Conservation (phyloP, 2,888 invertebrate genomes). For the Andrena hattorfiana region DNA sequence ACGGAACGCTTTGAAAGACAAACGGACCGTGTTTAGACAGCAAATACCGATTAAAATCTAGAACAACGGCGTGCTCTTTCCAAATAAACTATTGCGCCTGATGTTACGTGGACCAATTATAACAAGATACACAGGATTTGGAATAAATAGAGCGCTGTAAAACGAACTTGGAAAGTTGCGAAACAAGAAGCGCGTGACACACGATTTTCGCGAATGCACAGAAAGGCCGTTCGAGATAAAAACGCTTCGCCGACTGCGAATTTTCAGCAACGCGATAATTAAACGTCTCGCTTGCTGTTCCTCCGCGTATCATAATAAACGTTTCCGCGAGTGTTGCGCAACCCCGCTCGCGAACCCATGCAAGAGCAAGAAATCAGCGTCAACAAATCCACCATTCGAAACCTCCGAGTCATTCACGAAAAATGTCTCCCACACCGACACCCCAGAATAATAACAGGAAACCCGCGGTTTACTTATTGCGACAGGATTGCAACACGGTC, state of each 20-base stretch:
- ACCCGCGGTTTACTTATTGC: not conserved
- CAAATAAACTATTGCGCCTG: not conserved
- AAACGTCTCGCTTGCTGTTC: conserved; percentile 40
- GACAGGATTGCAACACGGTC: not conserved
- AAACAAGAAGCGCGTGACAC: not conserved
- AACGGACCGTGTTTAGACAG: not conserved
- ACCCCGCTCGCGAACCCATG: conserved; percentile 28
- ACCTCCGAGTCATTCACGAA: not conserved
- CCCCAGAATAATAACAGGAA: conserved; percentile 21
- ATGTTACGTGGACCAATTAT: not conserved
- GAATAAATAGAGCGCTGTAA: not conserved
- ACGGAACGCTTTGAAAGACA: not conserved
- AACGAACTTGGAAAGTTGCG: not conserved
- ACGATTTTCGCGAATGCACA: not conserved
- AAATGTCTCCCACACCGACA: not conserved
- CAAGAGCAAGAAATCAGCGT: conserved; percentile 16
- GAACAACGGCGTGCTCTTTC: not conserved
- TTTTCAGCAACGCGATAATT: conserved; percentile 32
- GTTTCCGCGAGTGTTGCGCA: conserved; percentile 45
- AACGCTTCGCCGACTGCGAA: conserved; percentile 27
- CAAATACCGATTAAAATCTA: conserved; percentile 3
- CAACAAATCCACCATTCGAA: not conserved
- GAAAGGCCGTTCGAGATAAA: conserved; percentile 3
- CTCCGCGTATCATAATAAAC: conserved; percentile 42
- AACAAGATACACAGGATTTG: too few species aligned